A percentile compares a stretch with the other conserved stretches of the same genome.
Conservation (phyloP, 1,140 invertebrate species). For the Sipha flava region DNA sequence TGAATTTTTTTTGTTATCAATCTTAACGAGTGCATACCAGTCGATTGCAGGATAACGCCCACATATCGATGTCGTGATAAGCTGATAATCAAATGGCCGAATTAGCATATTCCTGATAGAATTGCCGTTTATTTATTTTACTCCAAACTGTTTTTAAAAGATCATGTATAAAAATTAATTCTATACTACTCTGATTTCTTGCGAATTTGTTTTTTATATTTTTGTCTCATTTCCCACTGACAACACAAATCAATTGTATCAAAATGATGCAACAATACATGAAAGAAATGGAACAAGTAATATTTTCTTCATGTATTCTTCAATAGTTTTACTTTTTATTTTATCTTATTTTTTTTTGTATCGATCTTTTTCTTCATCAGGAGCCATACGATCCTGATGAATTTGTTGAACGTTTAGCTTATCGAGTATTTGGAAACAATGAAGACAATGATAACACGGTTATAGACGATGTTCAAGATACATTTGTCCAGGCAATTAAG, state of each 20-base stretch:
- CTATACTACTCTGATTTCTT: too few relatives aligned
- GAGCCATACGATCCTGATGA: conserved; percentile 95
- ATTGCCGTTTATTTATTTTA: too few relatives aligned
- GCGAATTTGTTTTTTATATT: not conserved
- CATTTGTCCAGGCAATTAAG: conserved; percentile 85
- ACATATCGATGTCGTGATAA: too few relatives aligned
- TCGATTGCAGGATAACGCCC: too few relatives aligned
- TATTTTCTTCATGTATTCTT: not conserved
- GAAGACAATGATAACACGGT: conserved; percentile 56
- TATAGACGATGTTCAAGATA: conserved; percentile 73
- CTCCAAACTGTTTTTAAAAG: too few relatives aligned
- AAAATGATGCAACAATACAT: conserved; percentile 41
- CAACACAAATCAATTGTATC: not conserved
- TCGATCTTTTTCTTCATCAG: conserved; percentile 45
- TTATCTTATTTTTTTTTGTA: not conserved
- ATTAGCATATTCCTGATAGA: too few relatives aligned
- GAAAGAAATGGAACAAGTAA: conserved; percentile 40
- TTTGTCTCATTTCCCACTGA: not conserved
- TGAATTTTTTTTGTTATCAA: too few relatives aligned
- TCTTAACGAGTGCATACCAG: too few relatives aligned
- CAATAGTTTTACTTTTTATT: not conserved
- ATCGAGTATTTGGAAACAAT: conserved; percentile 76
- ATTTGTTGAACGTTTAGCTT: conserved; percentile 93
- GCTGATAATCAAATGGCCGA: too few relatives aligned
- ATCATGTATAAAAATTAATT: too few relatives aligned